phyloP scores from a whole-genome alignment of 2,888 invertebrate genomes.

The Galerucella nymphaeae region DNA sequence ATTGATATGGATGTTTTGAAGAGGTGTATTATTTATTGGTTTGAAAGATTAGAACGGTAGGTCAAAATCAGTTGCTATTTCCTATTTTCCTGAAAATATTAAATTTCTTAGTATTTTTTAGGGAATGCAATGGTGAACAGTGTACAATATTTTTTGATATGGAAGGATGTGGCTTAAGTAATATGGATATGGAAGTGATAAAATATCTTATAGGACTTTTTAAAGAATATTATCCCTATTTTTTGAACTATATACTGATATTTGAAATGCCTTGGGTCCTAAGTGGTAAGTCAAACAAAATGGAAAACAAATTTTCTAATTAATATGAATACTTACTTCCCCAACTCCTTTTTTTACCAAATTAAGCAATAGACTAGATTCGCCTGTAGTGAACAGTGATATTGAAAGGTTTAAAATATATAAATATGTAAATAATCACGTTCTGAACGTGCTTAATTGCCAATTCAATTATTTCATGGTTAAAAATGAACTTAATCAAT shows the following conservation, averaged over 20 bases:
- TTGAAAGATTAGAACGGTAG: slow-evolving; percentile 80
- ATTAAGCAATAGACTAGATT: too few relatives aligned
- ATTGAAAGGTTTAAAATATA: too few relatives aligned
- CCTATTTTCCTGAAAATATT: background rate
- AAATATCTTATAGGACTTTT: slow-evolving; percentile 88
- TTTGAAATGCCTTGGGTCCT: slow-evolving; percentile 96
- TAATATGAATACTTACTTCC: too few relatives aligned
- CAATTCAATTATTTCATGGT: too few relatives aligned
- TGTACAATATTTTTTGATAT: slow-evolving; percentile 92
- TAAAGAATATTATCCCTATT: slow-evolving; percentile 88
- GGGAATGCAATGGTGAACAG: slow-evolving; percentile 78
- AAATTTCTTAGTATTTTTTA: slow-evolving; percentile 52
- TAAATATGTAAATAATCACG: too few relatives aligned
- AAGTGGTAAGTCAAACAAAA: slow-evolving; percentile 70
- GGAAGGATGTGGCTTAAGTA: slow-evolving; percentile 85
- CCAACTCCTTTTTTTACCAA: too few relatives aligned
- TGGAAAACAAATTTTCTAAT: too few relatives aligned
- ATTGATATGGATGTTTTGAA: slow-evolving; percentile 81
- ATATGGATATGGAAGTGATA: slow-evolving; percentile 92
- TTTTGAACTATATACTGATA: slow-evolving; percentile 88
- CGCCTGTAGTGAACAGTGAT: too few relatives aligned
- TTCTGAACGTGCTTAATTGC: too few relatives aligned
- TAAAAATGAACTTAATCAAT: too few relatives aligned
- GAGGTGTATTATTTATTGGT: slow-evolving; percentile 86
- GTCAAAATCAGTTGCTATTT: slow-evolving; percentile 24